Percentiles rank a stretch among this genome's conserved stretches.
These are phyloP conservation scores for Panagrolaimus sp. DNA, from an alignment of 1,140 invertebrate genomes.

Conservation along the genomic window DNA sequence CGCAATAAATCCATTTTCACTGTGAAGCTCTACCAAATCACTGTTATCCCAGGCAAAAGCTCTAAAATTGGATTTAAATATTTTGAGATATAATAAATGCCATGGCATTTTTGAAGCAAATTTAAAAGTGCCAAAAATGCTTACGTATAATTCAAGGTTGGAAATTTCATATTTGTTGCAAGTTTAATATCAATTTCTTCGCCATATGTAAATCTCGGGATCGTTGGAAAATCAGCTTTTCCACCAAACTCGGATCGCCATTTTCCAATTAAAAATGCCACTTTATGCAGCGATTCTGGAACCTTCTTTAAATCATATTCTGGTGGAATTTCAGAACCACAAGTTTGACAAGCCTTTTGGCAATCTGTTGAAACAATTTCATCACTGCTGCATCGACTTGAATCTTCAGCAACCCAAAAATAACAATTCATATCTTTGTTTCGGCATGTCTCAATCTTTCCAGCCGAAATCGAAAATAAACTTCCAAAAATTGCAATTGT, in stretches of 20 bases:
- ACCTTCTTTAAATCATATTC: conserved; percentile 50
- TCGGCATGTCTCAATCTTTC: neutral
- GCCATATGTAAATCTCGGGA: conserved; percentile 55
- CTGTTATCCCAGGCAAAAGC: conserved; percentile 59
- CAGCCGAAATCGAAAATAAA: neutral
- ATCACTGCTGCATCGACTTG: conserved; percentile 29
- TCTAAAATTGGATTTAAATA: conserved; percentile 29
- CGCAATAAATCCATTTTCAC: conserved; percentile 53
- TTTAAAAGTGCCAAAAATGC: conserved; percentile 25
- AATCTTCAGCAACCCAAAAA: conserved; percentile 48
- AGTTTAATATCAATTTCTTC: conserved; percentile 50
- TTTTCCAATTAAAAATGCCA: conserved; percentile 53
- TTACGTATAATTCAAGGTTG: conserved; percentile 57
- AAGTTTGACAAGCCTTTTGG: conserved; percentile 42
- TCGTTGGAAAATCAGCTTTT: conserved; percentile 58
- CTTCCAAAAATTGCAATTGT: too few relatives aligned
- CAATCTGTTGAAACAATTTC: conserved; percentile 44
- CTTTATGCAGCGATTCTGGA: conserved; percentile 39
- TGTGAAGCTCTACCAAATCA: conserved; percentile 53
- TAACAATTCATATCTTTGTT: conserved; percentile 19
- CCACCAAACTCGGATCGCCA: conserved; percentile 57
- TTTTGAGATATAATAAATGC: too few relatives aligned
- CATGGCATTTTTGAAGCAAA: neutral
- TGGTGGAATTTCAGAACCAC: conserved; percentile 34
- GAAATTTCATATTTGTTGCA: conserved; percentile 26